These are phyloP conservation scores for Ciconia maguari DNA, from an alignment of 2,113 vertebrate species.

Conservation along the genomic window DNA sequence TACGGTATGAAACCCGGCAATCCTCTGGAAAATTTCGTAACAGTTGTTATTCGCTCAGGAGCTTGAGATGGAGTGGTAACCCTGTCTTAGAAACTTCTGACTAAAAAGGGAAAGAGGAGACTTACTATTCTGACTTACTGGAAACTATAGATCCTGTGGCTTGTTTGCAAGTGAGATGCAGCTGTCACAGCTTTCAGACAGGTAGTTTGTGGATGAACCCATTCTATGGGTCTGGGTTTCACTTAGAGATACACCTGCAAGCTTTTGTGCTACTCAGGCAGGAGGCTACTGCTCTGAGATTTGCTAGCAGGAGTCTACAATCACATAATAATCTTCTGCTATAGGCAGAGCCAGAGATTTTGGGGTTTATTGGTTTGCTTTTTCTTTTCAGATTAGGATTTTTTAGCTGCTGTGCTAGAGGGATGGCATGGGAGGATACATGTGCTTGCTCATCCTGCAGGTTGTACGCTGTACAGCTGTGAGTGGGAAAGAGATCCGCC, in stretches of 20 bases:
- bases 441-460: neutral
- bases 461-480: neutral
- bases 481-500: neutral
- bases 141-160: neutral
- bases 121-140: neutral
- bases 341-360: neutral
- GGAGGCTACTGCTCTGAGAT: neutral
- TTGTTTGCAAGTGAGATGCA: neutral
- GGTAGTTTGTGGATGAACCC: neutral
- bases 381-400: neutral
- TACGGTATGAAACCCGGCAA: neutral
- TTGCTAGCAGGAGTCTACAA: neutral
- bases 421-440: neutral
- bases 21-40: neutral
- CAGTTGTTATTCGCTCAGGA: neutral
- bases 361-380: neutral
- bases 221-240: neutral
- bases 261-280: neutral
- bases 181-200: neutral
- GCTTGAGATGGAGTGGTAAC: neutral
- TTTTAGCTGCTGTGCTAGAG: neutral
- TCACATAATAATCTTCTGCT: neutral
- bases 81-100: neutral
- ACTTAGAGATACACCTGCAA: neutral
- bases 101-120: neutral